Percentiles rank a stretch among this genome's conserved stretches.
Evolutionary conservation across 2,797 vertebrate species (phyloP).

Genomic region (Graptemys geographica): DNA sequence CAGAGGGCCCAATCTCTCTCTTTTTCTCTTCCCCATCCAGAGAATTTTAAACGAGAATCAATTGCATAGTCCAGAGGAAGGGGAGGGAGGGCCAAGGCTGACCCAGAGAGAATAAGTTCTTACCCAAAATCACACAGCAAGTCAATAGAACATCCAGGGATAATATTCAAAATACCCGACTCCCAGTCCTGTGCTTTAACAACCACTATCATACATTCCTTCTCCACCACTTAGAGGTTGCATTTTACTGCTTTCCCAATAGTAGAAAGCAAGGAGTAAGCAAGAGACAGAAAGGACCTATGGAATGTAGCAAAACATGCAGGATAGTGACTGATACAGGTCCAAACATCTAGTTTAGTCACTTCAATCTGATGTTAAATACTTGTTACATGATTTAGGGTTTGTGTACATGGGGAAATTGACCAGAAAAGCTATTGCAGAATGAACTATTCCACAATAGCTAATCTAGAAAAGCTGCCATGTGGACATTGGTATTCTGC

Average conservation of each 20-base stretch:
- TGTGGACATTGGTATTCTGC: not conserved
- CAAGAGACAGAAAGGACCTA: not conserved
- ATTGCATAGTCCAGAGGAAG: not conserved
- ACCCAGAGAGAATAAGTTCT: not conserved
- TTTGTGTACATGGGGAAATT: not conserved
- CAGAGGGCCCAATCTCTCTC: not conserved
- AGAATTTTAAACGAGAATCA: not conserved
- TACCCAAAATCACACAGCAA: not conserved
- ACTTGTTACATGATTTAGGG: not conserved
- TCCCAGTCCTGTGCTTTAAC: not conserved
- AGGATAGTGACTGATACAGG: not conserved
- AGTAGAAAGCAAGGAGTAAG: not conserved
- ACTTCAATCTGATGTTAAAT: not conserved
- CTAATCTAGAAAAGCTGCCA: not conserved
- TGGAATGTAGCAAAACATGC: not conserved
- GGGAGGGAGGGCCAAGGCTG: not conserved
- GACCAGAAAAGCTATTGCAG: not conserved
- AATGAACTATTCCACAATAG: not conserved
- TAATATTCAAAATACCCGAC: not conserved
- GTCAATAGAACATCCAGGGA: not conserved
- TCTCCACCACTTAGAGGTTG: not conserved
- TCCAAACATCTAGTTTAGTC: not conserved
- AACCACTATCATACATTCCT: not conserved
- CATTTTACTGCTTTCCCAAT: not conserved
- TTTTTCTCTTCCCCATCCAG: not conserved